Evolutionary conservation across 1,140 invertebrate species (phyloP).

Genomic region (Macrobrachium nipponense): DNA sequence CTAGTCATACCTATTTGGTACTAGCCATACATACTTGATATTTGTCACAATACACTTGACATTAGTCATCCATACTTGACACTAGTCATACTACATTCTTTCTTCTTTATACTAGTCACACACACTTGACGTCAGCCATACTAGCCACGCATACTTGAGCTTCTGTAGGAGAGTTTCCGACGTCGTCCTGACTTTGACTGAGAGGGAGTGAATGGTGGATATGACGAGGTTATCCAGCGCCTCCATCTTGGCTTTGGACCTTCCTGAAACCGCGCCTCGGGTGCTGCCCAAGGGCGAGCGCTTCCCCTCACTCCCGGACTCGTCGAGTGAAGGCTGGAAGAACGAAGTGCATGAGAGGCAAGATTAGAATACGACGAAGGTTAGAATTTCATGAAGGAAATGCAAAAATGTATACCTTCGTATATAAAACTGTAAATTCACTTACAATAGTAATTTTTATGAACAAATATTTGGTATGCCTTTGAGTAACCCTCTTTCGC

Average conservation of each 20-base stretch:
- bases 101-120: too few relatives aligned
- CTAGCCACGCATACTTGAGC: constrained; percentile 69
- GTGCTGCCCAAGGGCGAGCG: constrained; percentile 52
- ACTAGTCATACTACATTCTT: too few relatives aligned
- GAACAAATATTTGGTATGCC: too few relatives aligned
- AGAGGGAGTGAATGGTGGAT: constrained; percentile 73
- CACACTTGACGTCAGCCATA: neutral
- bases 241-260: constrained; percentile 64
- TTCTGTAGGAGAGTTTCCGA: constrained; percentile 72
- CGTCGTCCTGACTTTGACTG: constrained; percentile 72
- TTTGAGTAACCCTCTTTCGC: too few relatives aligned
- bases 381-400: too few relatives aligned
- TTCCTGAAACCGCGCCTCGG: constrained; percentile 24
- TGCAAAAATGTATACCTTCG: too few relatives aligned
- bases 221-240: constrained; percentile 74
- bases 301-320: constrained; percentile 62
- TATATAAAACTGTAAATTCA: too few relatives aligned
- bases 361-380: neutral
- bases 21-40: too few relatives aligned
- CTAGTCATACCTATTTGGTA: too few relatives aligned
- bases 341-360: too few relatives aligned
- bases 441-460: too few relatives aligned
- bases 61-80: neutral
- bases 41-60: too few relatives aligned
- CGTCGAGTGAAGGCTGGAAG: constrained; percentile 53